Evolutionary conservation across 2,888 invertebrate species (phyloP).

Genomic region (Sphecodes monilicornis): DNA sequence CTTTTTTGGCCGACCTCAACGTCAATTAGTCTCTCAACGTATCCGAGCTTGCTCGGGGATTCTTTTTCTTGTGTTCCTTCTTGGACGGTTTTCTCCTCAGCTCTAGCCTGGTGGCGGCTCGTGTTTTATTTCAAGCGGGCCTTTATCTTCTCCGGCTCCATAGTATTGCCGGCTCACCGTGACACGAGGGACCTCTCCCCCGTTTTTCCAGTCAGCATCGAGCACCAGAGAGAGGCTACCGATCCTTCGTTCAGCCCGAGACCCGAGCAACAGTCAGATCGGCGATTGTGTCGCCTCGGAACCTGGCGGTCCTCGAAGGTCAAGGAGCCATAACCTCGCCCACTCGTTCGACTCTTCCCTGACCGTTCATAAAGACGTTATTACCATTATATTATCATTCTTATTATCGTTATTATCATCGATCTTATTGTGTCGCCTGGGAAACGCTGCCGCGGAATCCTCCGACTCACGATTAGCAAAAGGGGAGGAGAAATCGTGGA

Average conservation of each 20-base stretch:
- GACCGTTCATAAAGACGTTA: conserved; percentile 72
- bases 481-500: conserved; percentile 16
- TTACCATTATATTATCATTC: conserved; percentile 70
- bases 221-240: conserved; percentile 50
- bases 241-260: conserved; percentile 20
- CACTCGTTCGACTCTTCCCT: conserved; percentile 44
- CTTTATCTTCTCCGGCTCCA: conserved; percentile 47
- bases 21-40: conserved; percentile 80
- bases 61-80: conserved; percentile 34
- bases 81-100: conserved; percentile 37
- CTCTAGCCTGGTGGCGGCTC: conserved; percentile 31
- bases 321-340: conserved; percentile 59
- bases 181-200: conserved; percentile 45
- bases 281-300: conserved; percentile 34
- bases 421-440: conserved; percentile 62
- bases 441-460: not conserved
- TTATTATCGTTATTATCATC: conserved; percentile 73
- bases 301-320: conserved; percentile 47
- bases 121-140: conserved; percentile 66
- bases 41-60: conserved; percentile 38
- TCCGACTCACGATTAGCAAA: conserved; percentile 47
- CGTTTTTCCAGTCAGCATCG: conserved; percentile 55
- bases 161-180: conserved; percentile 56
- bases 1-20: conserved; percentile 63
- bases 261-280: conserved; percentile 32